Evolutionary conservation across 2,797 vertebrate species (phyloP).

Genomic region (Ataeniobius toweri): DNA sequence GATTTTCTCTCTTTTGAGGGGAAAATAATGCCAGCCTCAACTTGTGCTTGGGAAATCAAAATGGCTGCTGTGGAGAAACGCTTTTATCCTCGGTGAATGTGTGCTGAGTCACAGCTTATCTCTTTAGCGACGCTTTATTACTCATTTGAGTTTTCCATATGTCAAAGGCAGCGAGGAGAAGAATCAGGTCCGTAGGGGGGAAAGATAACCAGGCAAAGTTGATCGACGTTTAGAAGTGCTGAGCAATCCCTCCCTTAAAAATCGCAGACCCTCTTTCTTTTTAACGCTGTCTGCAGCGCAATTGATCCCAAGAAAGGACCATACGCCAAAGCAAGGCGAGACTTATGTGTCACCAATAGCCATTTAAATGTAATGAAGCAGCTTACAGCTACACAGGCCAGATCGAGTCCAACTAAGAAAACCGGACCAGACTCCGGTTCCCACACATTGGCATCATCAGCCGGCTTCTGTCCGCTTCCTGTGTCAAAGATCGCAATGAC

Average conservation of each 20-base stretch:
- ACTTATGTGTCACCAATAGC: slow-evolving; percentile 23
- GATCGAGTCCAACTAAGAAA: slow-evolving; percentile 50
- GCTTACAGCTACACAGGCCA: slow-evolving; percentile 6
- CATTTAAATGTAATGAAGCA: slow-evolving; percentile 66
- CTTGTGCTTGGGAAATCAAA: slow-evolving; percentile 73
- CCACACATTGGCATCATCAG: slow-evolving; percentile 70
- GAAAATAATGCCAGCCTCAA: slow-evolving; percentile 39
- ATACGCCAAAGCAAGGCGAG: background rate
- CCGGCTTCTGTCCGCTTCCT: slow-evolving; percentile 72
- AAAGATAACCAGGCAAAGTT: slow-evolving; percentile 3
- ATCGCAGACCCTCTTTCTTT: background rate
- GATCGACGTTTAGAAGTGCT: slow-evolving; percentile 41
- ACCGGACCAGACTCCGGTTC: slow-evolving; percentile 54
- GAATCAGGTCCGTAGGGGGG: slow-evolving; percentile 17
- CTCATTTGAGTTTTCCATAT: slow-evolving; percentile 65
- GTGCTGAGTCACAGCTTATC: slow-evolving; percentile 75
- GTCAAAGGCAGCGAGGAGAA: slow-evolving; percentile 44
- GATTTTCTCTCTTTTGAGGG: slow-evolving; percentile 33
- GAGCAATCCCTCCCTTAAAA: slow-evolving; percentile 14
- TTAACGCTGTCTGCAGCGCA: slow-evolving; percentile 21
- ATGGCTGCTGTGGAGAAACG: slow-evolving; percentile 71
- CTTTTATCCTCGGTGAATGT: slow-evolving; percentile 67
- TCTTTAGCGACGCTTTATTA: slow-evolving; percentile 70
- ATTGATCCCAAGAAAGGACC: slow-evolving; percentile 18
- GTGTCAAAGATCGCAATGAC: slow-evolving; percentile 75